Evolutionary conservation across 2,888 invertebrate species (phyloP), one percentile per base, ranked within the genome.

Genomic region (Cephus nigrinus): DNA sequence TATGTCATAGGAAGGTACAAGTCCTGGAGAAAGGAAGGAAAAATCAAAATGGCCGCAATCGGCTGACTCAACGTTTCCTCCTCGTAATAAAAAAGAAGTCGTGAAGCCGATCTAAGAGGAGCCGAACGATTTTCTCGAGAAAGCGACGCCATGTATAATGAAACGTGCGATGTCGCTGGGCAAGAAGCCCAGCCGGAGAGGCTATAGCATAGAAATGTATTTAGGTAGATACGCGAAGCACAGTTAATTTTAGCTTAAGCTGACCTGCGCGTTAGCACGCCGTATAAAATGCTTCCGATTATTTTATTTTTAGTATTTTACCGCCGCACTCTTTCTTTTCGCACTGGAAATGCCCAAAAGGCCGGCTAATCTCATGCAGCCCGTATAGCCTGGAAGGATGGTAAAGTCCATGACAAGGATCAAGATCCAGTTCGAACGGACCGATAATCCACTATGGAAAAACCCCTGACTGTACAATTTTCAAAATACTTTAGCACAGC

Each of bases 201-300:
- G 80, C 82, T 83, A 76, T 81, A 82, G 81, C 82, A 86, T 88
- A 87, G 88, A 88, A 89, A 87, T 88, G 88, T 88, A 88, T 88
- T 88, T 88, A 88, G 86, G 87, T 86, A 87, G 88, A 88, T 86
- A 88, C 84, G 86, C 85, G 81, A 86, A 86, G 84, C 86, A 76
- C 75, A 81, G 85, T 86, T 89, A 89, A 89, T 87, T 89, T 89
- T 89, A 89, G 87, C 84, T 78, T 82, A 79, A 84, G 82, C 85
- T 85, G 89, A 88, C 88, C 88, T 87, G 88, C 85, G 86, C 86
- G 84, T 82, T 83, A 83, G 83, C 81, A 82, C 81, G 81, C 83
- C 83, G 85, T 84, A 87, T 88, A 86, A 89, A 89, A 89, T 87
- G 84, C 86, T 88, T 87, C 85, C 86, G 88, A 88, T 89, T 88